Conservation (phyloP, 2,113 vertebrate genomes). For the Xenotilapia flavipinnis region DNA sequence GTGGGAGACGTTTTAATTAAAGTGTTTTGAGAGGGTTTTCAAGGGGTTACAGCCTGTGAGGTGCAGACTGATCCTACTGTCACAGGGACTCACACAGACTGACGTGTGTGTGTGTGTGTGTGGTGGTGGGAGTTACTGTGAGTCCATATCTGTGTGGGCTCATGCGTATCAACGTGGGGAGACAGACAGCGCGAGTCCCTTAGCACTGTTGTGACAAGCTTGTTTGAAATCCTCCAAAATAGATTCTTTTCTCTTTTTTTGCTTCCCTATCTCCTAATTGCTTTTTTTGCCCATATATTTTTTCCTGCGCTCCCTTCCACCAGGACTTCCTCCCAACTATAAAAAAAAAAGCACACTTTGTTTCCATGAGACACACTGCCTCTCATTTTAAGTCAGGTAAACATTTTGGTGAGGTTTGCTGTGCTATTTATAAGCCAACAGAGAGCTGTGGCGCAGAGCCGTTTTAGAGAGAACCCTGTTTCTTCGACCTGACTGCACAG, state of each 20-base stretch:
- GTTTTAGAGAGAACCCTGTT: not conserved
- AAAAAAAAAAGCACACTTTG: not conserved
- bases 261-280: conserved; percentile 41
- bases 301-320: not conserved
- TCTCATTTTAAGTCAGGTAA: conserved; percentile 41
- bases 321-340: not conserved
- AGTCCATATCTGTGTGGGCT: not conserved
- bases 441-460: conserved; percentile 6
- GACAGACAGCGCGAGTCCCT: conserved; percentile 39
- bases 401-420: conserved; percentile 33
- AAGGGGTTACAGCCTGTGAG: conserved; percentile 53
- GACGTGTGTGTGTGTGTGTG: conserved; percentile 9
- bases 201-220: conserved; percentile 55
- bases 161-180: conserved; percentile 15
- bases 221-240: conserved; percentile 53
- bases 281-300: conserved; percentile 10
- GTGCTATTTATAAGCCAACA: conserved; percentile 34
- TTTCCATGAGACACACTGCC: conserved; percentile 24
- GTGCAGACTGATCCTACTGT: conserved; percentile 47
- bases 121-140: not conserved
- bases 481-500: not conserved
- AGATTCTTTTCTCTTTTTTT: conserved; percentile 24
- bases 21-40: conserved; percentile 58
- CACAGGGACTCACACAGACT: conserved; percentile 55
- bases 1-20: conserved; percentile 71